Evolutionary conservation across 2,888 invertebrate genomes (phyloP), one percentile per base, ranked within the genome.

Genomic region (Acanthococcus lagerstroemiae): DNA sequence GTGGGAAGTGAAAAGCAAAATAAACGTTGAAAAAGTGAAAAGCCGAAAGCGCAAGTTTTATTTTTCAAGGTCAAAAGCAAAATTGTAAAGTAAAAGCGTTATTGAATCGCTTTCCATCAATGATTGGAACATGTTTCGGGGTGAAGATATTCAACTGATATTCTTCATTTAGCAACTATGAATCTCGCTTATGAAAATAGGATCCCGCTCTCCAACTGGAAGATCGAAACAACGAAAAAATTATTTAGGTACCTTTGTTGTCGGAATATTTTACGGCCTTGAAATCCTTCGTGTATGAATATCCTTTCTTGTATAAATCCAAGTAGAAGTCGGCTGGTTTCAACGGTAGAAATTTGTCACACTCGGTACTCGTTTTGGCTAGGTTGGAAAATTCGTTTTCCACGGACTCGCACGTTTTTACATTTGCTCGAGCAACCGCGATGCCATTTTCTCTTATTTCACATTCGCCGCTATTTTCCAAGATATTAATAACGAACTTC

Each of bases 401-500:
- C 3, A 83, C 77, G 60, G 83, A 80, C 69, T 83, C 85, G 0
- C 86, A 82, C 0, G 83, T 78, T 4, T 81, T 82, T 70, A 92
- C 87, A 72, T 77, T 79, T 15, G 95, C 95, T 44, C 86, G 86
- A 1, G 90, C 93, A 2, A 86, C 87, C 9, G 91, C 82, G 45
- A 85, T 82, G 45, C 89, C 92, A 67, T 87, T 85, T 79, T 95
- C 95, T 73, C 87, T 85, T 66, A 96, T 85, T 76, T 94, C 93
- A 79, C 95, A 96, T 70, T 87, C 85, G 26, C 91, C 87, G 44
- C 84, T 83, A 48, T 87, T 88, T 72, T 88, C 87, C 71, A 92
- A 86, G 71, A 93, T 84, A 75, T 87, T 90, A 44, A 94, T 80
- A 24, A 87, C 80, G 75, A 94, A 90, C 72, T 87, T 87, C 52